phyloP scores from a whole-genome alignment of 2,113 vertebrate genomes.

The Anhinga rufa region DNA sequence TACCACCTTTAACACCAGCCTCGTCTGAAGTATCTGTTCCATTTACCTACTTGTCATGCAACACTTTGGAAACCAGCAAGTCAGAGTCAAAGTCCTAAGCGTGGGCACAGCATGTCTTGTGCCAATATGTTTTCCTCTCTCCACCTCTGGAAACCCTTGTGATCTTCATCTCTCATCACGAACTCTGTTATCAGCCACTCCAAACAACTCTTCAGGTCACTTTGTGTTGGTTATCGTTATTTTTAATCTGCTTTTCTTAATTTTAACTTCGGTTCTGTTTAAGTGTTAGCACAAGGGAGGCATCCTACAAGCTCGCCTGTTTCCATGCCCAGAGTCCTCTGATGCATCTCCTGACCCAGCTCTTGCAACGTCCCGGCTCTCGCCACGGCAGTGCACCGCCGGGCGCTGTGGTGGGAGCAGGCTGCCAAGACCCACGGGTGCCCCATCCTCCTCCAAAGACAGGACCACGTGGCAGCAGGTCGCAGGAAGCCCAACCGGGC shows the following conservation, averaged over 20 bases:
- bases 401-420: background rate
- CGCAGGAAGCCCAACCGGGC: background rate
- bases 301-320: background rate
- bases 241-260: background rate
- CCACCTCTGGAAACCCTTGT: background rate
- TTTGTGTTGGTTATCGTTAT: background rate
- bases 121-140: slow-evolving; percentile 1
- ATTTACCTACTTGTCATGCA: background rate
- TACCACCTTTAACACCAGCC: slow-evolving; percentile 26
- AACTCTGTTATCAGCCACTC: background rate
- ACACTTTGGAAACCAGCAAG: slow-evolving; percentile 9
- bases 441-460: slow-evolving; percentile 18
- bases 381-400: background rate
- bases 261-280: background rate
- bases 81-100: background rate
- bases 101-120: background rate
- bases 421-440: background rate
- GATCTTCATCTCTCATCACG: background rate
- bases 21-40: slow-evolving; percentile 25
- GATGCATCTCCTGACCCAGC: background rate
- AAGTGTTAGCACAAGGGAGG: background rate
- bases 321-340: background rate
- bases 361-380: background rate
- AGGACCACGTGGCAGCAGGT: slow-evolving; percentile 14
- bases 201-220: background rate